These are phyloP conservation scores for Caenorhabditis sulstoni DNA, from an alignment of 2,888 invertebrate genomes.

Conservation along the genomic window DNA sequence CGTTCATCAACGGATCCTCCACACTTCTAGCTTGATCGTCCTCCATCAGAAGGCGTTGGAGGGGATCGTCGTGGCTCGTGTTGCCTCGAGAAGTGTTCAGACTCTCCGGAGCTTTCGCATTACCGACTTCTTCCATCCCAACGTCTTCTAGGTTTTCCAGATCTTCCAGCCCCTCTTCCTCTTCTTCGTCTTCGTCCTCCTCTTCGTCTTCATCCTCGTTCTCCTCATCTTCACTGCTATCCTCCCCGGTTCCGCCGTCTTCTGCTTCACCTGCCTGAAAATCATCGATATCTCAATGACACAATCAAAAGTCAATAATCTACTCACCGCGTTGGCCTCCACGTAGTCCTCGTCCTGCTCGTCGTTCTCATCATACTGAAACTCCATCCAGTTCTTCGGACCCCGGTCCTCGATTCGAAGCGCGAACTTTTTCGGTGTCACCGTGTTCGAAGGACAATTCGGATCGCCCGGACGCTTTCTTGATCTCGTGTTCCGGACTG, in stretches of 20 bases:
- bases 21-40: not conserved
- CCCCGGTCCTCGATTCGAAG: slow-evolving; percentile 33
- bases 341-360: slow-evolving; percentile 54
- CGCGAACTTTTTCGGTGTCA: slow-evolving; percentile 36
- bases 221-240: slow-evolving; percentile 20
- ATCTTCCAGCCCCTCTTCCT: slow-evolving; percentile 11
- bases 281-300: too few species aligned
- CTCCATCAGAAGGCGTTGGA: not conserved
- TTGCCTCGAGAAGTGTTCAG: too few species aligned
- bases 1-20: not conserved
- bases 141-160: not conserved
- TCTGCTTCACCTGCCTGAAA: slow-evolving; percentile 8
- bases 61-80: too few species aligned
- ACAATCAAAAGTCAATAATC: too few species aligned
- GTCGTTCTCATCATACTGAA: slow-evolving; percentile 55
- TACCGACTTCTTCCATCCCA: not conserved
- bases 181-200: slow-evolving; percentile 11
- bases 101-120: not conserved
- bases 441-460: not conserved
- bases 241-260: slow-evolving; percentile 12
- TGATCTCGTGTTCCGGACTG: slow-evolving; percentile 38
- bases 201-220: slow-evolving; percentile 20
- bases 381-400: slow-evolving; percentile 47
- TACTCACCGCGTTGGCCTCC: slow-evolving; percentile 5
- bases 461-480: slow-evolving; percentile 23